Conservation (phyloP, 2,797 vertebrate genomes). For the Rhinogobio ventralis region DNA sequence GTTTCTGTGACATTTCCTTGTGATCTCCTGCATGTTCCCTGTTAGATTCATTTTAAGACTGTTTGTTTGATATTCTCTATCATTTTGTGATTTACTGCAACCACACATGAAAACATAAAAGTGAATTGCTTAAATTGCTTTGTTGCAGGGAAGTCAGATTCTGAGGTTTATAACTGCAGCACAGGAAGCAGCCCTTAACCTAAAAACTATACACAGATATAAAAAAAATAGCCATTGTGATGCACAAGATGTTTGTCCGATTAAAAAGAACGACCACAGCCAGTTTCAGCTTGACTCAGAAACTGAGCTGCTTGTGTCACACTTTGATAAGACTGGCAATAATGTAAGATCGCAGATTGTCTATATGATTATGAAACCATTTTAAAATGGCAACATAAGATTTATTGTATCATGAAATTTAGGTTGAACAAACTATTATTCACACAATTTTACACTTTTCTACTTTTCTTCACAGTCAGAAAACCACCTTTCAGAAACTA, state of each 20-base stretch:
- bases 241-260: neutral
- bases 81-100: too few species aligned
- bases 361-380: neutral
- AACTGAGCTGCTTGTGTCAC: neutral
- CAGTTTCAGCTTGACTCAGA: neutral
- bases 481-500: neutral
- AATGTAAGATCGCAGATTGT: neutral
- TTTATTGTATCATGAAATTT: neutral
- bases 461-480: too few species aligned
- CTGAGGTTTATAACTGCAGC: neutral
- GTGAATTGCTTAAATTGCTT: too few species aligned
- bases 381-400: neutral
- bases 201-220: neutral
- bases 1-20: too few species aligned
- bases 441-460: neutral
- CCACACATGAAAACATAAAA: too few species aligned
- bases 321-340: neutral
- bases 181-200: neutral
- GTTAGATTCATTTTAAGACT: too few species aligned
- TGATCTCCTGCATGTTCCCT: too few species aligned
- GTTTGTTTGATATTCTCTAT: too few species aligned
- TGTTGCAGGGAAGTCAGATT: too few species aligned
- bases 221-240: neutral
- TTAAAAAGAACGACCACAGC: neutral
- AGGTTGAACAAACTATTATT: neutral